These are phyloP conservation scores for Archivesica marissinica DNA, from an alignment of 1,140 invertebrate species.

Conservation along the genomic window DNA sequence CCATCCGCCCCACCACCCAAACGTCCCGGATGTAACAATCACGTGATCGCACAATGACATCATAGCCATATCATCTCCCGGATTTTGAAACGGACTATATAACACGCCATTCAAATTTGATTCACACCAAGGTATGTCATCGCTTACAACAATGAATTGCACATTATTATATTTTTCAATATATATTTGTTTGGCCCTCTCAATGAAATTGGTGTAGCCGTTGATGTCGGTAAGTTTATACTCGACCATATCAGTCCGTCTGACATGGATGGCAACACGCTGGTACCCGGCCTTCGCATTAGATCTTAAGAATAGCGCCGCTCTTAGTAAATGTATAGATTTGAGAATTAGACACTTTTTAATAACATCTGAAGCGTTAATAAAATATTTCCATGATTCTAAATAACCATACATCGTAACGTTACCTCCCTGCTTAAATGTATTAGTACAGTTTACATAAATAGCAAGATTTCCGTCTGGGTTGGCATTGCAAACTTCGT, in stretches of 20 bases:
- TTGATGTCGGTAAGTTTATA: too few relatives aligned
- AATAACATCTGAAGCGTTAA: slow-evolving; percentile 11
- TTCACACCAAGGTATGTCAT: slow-evolving; percentile 67
- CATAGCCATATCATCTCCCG: slow-evolving; percentile 76
- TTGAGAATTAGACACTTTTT: slow-evolving; percentile 55
- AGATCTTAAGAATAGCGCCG: background rate
- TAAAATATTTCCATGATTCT: slow-evolving; percentile 71
- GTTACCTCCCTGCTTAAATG: background rate
- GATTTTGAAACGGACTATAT: slow-evolving; percentile 20
- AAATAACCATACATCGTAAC: slow-evolving; percentile 42
- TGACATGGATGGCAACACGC: slow-evolving; percentile 34
- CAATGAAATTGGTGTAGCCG: slow-evolving; percentile 57
- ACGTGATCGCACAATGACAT: slow-evolving; percentile 76
- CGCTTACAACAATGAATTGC: slow-evolving; percentile 69
- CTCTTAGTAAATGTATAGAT: background rate
- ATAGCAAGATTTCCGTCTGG: background rate
- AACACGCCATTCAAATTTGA: slow-evolving; percentile 39
- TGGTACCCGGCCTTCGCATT: background rate
- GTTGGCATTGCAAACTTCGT: background rate
- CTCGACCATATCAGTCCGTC: slow-evolving; percentile 38
- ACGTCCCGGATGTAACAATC: slow-evolving; percentile 76
- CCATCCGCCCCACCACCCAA: slow-evolving; percentile 80
- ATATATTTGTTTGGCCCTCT: slow-evolving; percentile 57
- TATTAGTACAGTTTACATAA: too few relatives aligned
- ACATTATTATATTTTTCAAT: slow-evolving; percentile 43